Percentiles rank a stretch among this genome's conserved stretches.
Conservation (phyloP, 1,140 invertebrate species). For the Chlorops oryzae region DNA sequence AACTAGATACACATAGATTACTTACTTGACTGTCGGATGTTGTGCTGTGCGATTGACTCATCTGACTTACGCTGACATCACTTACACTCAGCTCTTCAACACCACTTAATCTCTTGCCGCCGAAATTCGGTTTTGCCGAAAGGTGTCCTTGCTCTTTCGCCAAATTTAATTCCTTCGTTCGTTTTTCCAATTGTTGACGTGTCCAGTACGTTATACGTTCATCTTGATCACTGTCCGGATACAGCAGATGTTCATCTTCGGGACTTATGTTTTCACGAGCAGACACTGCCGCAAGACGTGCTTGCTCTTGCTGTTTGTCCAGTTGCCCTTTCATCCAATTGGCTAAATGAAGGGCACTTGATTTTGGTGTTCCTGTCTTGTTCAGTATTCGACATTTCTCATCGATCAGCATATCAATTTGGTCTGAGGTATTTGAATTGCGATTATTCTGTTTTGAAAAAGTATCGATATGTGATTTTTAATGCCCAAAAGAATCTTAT, state of each 20-base stretch:
- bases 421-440: constrained; percentile 29
- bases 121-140: constrained; percentile 44
- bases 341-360: constrained; percentile 57
- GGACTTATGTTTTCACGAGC: constrained; percentile 34
- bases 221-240: constrained; percentile 50
- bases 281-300: constrained; percentile 33
- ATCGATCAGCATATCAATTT: constrained; percentile 55
- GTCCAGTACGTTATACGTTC: constrained; percentile 63
- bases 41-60: constrained; percentile 62
- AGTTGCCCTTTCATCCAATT: constrained; percentile 63
- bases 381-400: constrained; percentile 56
- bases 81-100: constrained; percentile 47
- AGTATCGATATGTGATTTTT: background rate
- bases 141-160: constrained; percentile 40
- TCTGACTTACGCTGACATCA: constrained; percentile 53
- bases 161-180: constrained; percentile 60
- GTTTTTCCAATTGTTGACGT: constrained; percentile 58
- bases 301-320: constrained; percentile 44
- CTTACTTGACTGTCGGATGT: constrained; percentile 66
- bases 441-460: constrained; percentile 12
- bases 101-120: constrained; percentile 32
- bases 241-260: constrained; percentile 39
- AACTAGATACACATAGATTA: no score
- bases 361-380: constrained; percentile 54
- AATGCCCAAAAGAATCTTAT: background rate